phyloP scores from a whole-genome alignment of 2,113 vertebrate genomes.

The Notarius lentiginosus region DNA sequence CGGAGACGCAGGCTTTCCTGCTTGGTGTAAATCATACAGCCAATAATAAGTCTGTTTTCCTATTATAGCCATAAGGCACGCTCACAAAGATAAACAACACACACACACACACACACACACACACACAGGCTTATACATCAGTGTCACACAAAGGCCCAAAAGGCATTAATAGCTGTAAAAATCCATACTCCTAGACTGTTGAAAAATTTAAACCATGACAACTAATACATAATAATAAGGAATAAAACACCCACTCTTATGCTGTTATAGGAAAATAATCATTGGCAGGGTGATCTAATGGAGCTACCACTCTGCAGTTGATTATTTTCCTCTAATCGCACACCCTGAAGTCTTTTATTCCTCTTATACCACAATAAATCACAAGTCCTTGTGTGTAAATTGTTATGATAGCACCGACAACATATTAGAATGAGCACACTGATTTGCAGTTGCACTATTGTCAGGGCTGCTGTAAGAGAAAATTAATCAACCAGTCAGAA shows the following conservation, averaged over 20 bases:
- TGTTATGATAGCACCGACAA: background rate
- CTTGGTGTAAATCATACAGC: constrained; percentile 38
- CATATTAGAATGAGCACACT: background rate
- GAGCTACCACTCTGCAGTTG: background rate
- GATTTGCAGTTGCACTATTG: background rate
- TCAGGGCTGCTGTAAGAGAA: background rate
- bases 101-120: constrained; percentile 19
- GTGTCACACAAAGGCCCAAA: constrained; percentile 11
- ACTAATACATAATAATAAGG: background rate
- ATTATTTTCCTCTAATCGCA: background rate
- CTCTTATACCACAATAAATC: background rate
- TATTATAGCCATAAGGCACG: constrained; percentile 28
- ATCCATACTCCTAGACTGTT: background rate
- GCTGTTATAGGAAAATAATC: background rate
- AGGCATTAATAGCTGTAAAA: constrained; percentile 1
- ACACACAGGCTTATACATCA: background rate
- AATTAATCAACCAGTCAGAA: background rate
- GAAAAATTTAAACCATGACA: background rate
- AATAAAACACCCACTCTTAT: background rate
- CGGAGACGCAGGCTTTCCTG: constrained; percentile 32
- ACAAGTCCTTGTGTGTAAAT: background rate
- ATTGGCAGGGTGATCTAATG: background rate
- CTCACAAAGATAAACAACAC: constrained; percentile 1
- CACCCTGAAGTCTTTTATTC: background rate
- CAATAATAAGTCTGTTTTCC: constrained; percentile 42